Evolutionary conservation across 2,888 invertebrate species (phyloP), one percentile per base, ranked within the genome.

Genomic region (Tiliacea citrago): DNA sequence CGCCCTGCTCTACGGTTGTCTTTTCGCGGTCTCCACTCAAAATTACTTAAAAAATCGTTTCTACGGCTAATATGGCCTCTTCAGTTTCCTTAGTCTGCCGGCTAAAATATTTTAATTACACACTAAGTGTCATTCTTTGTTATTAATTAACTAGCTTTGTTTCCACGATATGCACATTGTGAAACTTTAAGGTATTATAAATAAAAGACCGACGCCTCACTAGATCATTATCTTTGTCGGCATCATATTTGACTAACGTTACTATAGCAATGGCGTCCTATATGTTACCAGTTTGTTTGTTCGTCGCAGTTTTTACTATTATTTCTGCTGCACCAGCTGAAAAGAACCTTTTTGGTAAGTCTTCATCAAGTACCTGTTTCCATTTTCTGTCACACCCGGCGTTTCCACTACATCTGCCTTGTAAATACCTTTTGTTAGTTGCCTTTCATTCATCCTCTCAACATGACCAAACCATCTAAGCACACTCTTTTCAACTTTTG

Each of bases 301-400:
- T 55, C 9, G 1, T 75, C 42, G 55, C 61, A 42, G 57, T 67
- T 66, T 13, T 81, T n/a, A 42, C 53, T n/a, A 53, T 67, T 39
- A 61, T 66, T 55, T 67, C 57, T 39, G n/a, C 81, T 35, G 55
- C 42, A 21, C 81, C 75, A 24, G 39, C 70, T 42, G 79, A 79
- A 18, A 13, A 55, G 21, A 57, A 81, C 29, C 16, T 51, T 42
- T 65, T 65, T 65, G 51, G 65, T 65, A 65, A 65, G 65, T 16
- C 16, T n/a, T 49, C 3, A 49, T 65, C 39, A 39, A 42, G 42
- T 13, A 49, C 3, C 6, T 16, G 21, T 65, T 47, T 29, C n/a
- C 12, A n/a, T 55, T 7, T 42, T 9, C 42, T 42, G 9, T 42
- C 42, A 42, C 42, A 42, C 39, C 39, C 39, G 4, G 39, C 39